Base-by-base conservation (phyloP, 2,888 invertebrate species). In the Aphidius colemani region DNA sequence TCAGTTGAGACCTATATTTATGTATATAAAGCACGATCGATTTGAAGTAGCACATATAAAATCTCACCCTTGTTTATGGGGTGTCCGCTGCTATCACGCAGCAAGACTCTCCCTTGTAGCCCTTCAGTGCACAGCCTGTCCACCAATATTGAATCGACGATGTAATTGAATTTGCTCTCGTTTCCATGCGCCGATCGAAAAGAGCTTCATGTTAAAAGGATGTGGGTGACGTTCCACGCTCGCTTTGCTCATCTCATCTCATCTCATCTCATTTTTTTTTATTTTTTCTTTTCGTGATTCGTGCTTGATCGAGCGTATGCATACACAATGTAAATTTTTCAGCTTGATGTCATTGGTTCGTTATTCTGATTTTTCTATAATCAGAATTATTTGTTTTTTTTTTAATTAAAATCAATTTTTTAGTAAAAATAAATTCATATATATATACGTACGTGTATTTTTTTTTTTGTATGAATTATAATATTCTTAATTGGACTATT, bases 141-240 rank as follows among this genome's bases (percentile, higher is more conserved):
- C 62, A 69, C 69, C 70, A 70, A 73, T 72, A 75, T 73, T 69
- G 72, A 75, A 73, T 74, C 66, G 68, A 67, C 66, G 70, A 64
- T 70, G 72, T 77, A 75, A 77, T 77, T 76, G 77, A 77, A 76
- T 76, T 76, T 71, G 68, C 70, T 75, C 75, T 71, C 71, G 73
- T 75, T 77, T 75, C 72, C 70, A 72, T 72, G 69, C 69, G 71
- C 72, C 68, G 71, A 72, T 72, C 72, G 69, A 72, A 30, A 30
- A 70, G 69, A 67, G 65, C 66, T 68, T 46, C 44, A 64, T 61
- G 72, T 70, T 72, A 69, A 70, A 68, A 67, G 68, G 66, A 57
- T 57, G 51, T 43, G 59, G 61, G 43, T 30, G 30, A 30, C 30
- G 30, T 30, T 30, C 30, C 30, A 30, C 5, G 30, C 30, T 40